A percentile compares a stretch with the other conserved stretches of the same genome.
These are phyloP conservation scores for Amphiprion clarkii DNA, from an alignment of 2,797 vertebrate genomes.

Conservation along the genomic window DNA sequence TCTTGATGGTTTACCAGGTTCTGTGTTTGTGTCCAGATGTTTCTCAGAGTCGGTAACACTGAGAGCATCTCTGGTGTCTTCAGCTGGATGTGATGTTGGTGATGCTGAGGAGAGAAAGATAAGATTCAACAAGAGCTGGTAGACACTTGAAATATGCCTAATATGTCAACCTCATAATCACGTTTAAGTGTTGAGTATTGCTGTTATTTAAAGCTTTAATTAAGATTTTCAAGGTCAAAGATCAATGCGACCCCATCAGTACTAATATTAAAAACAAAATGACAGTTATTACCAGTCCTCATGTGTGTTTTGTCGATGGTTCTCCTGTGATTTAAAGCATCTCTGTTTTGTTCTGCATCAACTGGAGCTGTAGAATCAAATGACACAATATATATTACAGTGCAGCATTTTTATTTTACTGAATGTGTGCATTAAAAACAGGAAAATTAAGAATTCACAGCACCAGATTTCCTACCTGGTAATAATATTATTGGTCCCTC, in stretches of 20 bases:
- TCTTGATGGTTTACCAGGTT: conserved; percentile 26
- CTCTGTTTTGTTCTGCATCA: no score
- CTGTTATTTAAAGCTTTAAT: no score
- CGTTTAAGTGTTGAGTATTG: no score
- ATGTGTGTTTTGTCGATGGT: neutral
- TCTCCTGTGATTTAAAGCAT: no score
- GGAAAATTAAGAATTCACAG: neutral
- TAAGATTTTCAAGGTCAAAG: no score
- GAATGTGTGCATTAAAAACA: neutral
- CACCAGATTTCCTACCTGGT: neutral
- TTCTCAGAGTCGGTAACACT: neutral
- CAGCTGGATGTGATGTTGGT: conserved; percentile 10
- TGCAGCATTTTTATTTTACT: neutral
- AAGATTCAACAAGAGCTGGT: neutral
- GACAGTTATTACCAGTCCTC: neutral
- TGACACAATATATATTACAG: neutral
- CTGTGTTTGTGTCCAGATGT: neutral
- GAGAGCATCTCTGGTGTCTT: neutral
- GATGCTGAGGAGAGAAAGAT: conserved; percentile 44
- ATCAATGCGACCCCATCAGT: neutral
- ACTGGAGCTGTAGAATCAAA: neutral
- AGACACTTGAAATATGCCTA: neutral
- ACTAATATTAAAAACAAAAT: neutral
- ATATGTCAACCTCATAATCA: no score
- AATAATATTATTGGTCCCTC: neutral